Evolutionary conservation across 2,797 vertebrate genomes (phyloP).

Genomic region (Acridotheres tristis): DNA sequence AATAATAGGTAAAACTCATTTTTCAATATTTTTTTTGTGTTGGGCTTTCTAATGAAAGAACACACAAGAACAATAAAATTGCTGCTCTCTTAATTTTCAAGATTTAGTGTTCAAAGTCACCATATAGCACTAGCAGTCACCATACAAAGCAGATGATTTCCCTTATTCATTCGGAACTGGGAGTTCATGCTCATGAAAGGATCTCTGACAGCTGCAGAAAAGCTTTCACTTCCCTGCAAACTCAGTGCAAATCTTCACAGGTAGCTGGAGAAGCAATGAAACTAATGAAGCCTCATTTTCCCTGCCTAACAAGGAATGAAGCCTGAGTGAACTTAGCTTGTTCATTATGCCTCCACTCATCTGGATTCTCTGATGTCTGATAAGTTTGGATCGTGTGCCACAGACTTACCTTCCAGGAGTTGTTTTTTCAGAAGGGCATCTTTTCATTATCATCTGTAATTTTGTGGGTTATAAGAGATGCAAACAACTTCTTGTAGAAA

Average conservation of each 20-base stretch:
- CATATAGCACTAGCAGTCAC: neutral
- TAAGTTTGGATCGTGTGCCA: neutral
- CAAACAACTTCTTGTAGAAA: neutral
- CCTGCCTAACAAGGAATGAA: neutral
- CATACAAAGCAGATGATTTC: neutral
- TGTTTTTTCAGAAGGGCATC: neutral
- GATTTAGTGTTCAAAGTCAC: neutral
- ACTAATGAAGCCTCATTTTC: slow-evolving; percentile 29
- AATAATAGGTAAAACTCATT: neutral
- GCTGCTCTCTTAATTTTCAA: neutral
- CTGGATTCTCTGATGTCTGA: slow-evolving; percentile 6
- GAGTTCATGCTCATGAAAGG: neutral
- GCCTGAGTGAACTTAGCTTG: neutral
- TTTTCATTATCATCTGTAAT: neutral
- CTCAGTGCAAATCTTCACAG: neutral
- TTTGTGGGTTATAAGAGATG: neutral
- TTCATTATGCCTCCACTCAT: neutral
- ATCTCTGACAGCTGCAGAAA: neutral
- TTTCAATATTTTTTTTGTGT: rapidly evolving
- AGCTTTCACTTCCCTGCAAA: neutral
- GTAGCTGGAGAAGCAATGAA: neutral
- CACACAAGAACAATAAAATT: neutral
- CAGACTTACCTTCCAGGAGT: neutral
- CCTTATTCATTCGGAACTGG: neutral
- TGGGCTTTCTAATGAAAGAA: neutral